Evolutionary conservation across 35 echinoderm and acorn worm species (phyloP).

Genomic region (Stichopus chloronotus): DNA sequence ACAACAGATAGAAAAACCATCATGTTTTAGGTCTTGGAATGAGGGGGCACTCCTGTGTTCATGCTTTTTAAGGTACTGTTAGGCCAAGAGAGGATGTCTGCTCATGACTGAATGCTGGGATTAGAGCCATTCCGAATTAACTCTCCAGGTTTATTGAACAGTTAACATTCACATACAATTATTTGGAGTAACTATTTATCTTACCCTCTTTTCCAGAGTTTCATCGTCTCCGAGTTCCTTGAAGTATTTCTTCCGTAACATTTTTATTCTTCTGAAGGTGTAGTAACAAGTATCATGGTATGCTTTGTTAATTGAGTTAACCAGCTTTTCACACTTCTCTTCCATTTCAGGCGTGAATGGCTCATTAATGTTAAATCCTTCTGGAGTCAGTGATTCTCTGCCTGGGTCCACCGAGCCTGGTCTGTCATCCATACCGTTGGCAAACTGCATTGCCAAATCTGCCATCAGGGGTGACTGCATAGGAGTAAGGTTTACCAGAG

Average conservation of each 20-base stretch:
- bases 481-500: conserved; percentile 46
- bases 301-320: conserved; percentile 82
- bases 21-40: no score
- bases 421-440: conserved; percentile 50
- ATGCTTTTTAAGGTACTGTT: no score
- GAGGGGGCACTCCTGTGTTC: no score
- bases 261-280: conserved; percentile 89
- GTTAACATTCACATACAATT: no score
- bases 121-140: no score
- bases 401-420: conserved; percentile 27
- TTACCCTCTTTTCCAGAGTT: conserved; percentile 76
- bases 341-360: conserved; percentile 78
- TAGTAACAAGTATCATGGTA: conserved; percentile 97
- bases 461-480: conserved; percentile 61
- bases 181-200: background rate
- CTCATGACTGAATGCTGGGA: no score
- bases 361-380: conserved; percentile 81
- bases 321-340: conserved; percentile 72
- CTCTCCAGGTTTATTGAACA: no score
- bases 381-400: conserved; percentile 49
- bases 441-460: conserved; percentile 48
- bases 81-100: no score
- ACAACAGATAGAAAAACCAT: no score
- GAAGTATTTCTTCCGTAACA: conserved; percentile 85
- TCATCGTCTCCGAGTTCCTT: conserved; percentile 86